Conservation (phyloP, 2,888 invertebrate species). For the Agriopis aurantiaria region DNA sequence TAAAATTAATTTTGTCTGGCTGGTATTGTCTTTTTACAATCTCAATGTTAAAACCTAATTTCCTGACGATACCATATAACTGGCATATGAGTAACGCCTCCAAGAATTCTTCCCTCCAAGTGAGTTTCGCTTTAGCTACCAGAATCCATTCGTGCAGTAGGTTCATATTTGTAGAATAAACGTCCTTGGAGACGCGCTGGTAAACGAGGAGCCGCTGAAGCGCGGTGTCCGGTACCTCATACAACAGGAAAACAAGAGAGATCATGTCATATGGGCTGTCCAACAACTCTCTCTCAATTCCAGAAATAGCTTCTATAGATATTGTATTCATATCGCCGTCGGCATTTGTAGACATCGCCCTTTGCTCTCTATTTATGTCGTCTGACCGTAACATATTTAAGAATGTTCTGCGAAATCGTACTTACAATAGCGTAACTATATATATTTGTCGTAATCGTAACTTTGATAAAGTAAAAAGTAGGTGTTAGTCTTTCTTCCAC, state of each 20-base stretch:
- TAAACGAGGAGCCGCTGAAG: slow-evolving; percentile 70
- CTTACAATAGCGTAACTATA: too few relatives aligned
- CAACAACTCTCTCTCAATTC: slow-evolving; percentile 72
- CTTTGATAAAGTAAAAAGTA: background rate
- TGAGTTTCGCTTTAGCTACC: slow-evolving; percentile 61
- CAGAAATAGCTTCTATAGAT: slow-evolving; percentile 64
- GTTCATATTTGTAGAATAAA: slow-evolving; percentile 60
- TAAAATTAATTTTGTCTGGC: slow-evolving; percentile 58
- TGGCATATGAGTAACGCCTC: slow-evolving; percentile 76
- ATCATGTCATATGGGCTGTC: slow-evolving; percentile 68
- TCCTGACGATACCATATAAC: slow-evolving; percentile 67
- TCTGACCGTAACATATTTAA: slow-evolving; percentile 60
- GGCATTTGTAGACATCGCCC: slow-evolving; percentile 42
- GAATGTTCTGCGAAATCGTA: background rate
- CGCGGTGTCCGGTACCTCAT: slow-evolving; percentile 76
- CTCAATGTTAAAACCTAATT: slow-evolving; percentile 69
- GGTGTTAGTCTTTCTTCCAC: too few relatives aligned
- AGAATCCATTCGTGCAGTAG: slow-evolving; percentile 75
- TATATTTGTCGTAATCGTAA: too few relatives aligned
- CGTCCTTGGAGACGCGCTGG: slow-evolving; percentile 67
- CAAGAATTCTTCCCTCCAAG: slow-evolving; percentile 77
- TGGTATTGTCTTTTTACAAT: slow-evolving; percentile 64
- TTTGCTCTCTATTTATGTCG: slow-evolving; percentile 49
- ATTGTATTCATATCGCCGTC: slow-evolving; percentile 60
- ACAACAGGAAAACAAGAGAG: slow-evolving; percentile 77